Percentiles rank a stretch among this genome's conserved stretches.
Conservation (phyloP, 2,113 vertebrate genomes). For the Hemiscyllium ocellatum region DNA sequence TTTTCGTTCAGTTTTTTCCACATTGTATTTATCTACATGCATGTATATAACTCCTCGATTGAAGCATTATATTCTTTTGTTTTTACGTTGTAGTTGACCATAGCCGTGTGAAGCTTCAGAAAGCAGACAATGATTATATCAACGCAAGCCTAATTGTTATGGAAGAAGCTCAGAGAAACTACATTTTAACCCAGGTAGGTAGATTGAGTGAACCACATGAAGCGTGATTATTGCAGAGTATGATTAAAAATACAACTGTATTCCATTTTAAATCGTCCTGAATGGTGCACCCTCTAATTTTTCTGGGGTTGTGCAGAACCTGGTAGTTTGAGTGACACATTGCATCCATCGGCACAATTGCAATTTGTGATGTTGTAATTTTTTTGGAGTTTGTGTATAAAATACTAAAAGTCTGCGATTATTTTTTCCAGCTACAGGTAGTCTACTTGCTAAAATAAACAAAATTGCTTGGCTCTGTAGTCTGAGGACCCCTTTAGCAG, state of each 20-base stretch:
- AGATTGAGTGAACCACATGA: conserved; percentile 9
- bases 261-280: not conserved
- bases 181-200: conserved; percentile 90
- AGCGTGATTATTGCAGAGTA: not conserved
- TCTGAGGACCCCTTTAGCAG: too few species aligned
- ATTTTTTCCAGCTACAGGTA: too few species aligned
- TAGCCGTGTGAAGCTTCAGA: conserved; percentile 87
- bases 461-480: too few species aligned
- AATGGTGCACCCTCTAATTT: not conserved
- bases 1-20: not conserved
- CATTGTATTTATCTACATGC: not conserved
- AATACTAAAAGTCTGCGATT: too few species aligned
- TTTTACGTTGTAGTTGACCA: conserved; percentile 77
- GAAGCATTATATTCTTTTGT: conserved; percentile 11
- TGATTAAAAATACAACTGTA: not conserved
- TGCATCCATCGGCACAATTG: too few species aligned
- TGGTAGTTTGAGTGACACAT: too few species aligned
- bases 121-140: conserved; percentile 89
- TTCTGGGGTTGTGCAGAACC: too few species aligned
- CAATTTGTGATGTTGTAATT: too few species aligned
- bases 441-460: too few species aligned
- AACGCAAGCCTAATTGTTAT: conserved; percentile 84
- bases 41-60: not conserved
- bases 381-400: too few species aligned
- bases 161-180: conserved; percentile 83